Conservation (phyloP, 1,140 invertebrate species). For the Adoxophyes honmai region DNA sequence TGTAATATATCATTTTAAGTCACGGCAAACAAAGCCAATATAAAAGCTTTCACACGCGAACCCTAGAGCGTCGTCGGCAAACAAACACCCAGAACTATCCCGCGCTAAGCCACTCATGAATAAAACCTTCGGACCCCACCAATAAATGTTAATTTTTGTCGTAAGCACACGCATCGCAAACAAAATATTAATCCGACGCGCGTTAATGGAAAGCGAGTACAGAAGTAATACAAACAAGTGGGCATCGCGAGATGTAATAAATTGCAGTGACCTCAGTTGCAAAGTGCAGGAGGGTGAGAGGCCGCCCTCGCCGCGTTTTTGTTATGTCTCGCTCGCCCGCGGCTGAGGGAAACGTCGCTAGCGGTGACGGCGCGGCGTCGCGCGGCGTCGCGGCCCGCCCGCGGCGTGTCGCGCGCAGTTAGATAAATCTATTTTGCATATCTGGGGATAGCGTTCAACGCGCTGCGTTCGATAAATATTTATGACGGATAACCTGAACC, state of each 20-base stretch:
- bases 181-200: slow-evolving; percentile 69
- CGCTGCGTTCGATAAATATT: slow-evolving; percentile 23
- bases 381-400: slow-evolving; percentile 30
- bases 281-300: slow-evolving; percentile 45
- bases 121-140: slow-evolving; percentile 67
- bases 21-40: slow-evolving; percentile 59
- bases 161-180: slow-evolving; percentile 62
- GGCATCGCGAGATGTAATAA: slow-evolving; percentile 55
- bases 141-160: slow-evolving; percentile 74
- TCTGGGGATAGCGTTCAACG: slow-evolving; percentile 19
- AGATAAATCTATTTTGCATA: slow-evolving; percentile 45
- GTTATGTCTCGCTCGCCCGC: slow-evolving; percentile 50
- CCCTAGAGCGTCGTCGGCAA: slow-evolving; percentile 51
- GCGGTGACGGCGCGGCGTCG: slow-evolving; percentile 29
- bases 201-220: slow-evolving; percentile 70
- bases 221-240: slow-evolving; percentile 63
- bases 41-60: slow-evolving; percentile 71
- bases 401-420: slow-evolving; percentile 17
- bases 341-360: slow-evolving; percentile 53
- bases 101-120: slow-evolving; percentile 69
- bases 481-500: slow-evolving; percentile 24
- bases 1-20: slow-evolving; percentile 73
- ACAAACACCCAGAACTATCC: slow-evolving; percentile 65
- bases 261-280: slow-evolving; percentile 55
- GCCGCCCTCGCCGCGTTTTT: slow-evolving; percentile 39